phyloP scores from a whole-genome alignment of 2,888 invertebrate species.

The Nomada lathburiana region DNA sequence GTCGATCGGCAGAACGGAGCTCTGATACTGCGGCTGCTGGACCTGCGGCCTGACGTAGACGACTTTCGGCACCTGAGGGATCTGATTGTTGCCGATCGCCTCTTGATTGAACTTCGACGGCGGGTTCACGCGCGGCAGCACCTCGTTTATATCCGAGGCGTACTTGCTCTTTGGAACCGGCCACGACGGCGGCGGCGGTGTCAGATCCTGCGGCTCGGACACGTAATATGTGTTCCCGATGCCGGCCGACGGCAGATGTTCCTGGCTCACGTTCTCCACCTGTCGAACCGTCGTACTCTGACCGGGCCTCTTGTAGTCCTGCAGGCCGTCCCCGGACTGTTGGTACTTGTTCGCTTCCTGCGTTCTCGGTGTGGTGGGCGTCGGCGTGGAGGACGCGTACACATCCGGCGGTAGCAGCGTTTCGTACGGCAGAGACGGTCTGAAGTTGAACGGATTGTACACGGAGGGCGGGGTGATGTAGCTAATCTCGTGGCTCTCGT shows the following conservation, averaged over 20 bases:
- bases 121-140: slow-evolving; percentile 77
- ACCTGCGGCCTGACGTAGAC: slow-evolving; percentile 73
- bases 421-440: slow-evolving; percentile 78
- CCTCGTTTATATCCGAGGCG: slow-evolving; percentile 79
- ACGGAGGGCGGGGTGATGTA: slow-evolving; percentile 77
- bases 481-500: slow-evolving; percentile 82
- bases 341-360: slow-evolving; percentile 68
- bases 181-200: slow-evolving; percentile 70
- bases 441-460: slow-evolving; percentile 72
- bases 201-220: slow-evolving; percentile 74
- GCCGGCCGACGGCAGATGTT: slow-evolving; percentile 38
- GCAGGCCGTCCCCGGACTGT: slow-evolving; percentile 51
- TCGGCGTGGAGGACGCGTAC: slow-evolving; percentile 60
- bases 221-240: slow-evolving; percentile 74
- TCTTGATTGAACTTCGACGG: slow-evolving; percentile 78
- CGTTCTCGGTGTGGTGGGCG: slow-evolving; percentile 54
- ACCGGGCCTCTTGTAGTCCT: slow-evolving; percentile 52
- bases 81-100: slow-evolving; percentile 50
- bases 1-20: slow-evolving; percentile 72
- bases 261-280: slow-evolving; percentile 32
- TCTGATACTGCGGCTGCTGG: slow-evolving; percentile 71
- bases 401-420: slow-evolving; percentile 72
- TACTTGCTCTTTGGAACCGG: slow-evolving; percentile 71
- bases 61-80: slow-evolving; percentile 72
- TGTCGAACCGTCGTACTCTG: slow-evolving; percentile 44